Percentiles rank a stretch among this genome's conserved stretches.
Conservation (phyloP, 2,888 invertebrate species). For the Hedya salicella region DNA sequence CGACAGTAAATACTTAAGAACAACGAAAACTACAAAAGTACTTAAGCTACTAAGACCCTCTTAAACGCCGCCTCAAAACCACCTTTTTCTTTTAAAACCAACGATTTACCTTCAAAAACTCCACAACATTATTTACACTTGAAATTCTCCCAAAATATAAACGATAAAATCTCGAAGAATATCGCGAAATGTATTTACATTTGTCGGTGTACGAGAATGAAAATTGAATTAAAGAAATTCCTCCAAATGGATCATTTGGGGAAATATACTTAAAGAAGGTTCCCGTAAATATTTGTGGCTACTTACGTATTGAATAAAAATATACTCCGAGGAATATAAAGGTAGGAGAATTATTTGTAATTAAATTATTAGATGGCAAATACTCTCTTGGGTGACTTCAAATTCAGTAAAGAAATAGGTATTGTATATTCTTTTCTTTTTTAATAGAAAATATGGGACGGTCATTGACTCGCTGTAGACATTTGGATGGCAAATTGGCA, state of each 20-base stretch:
- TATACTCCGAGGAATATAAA: slow-evolving; percentile 16
- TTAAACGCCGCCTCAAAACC: background rate
- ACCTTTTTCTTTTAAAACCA: slow-evolving; percentile 15
- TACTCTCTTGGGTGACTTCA: background rate
- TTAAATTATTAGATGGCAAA: slow-evolving; percentile 28
- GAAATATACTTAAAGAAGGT: slow-evolving; percentile 31
- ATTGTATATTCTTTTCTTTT: background rate
- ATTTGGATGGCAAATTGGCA: too few relatives aligned
- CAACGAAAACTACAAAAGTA: slow-evolving; percentile 13
- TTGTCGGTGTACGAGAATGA: slow-evolving; percentile 16
- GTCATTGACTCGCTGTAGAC: too few relatives aligned
- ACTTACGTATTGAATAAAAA: slow-evolving; percentile 36
- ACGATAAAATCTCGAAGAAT: slow-evolving; percentile 27
- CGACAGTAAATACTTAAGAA: slow-evolving; percentile 19
- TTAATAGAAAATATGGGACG: background rate
- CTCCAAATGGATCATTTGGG: slow-evolving; percentile 22
- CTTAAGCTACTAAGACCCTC: slow-evolving; percentile 10
- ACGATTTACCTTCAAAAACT: slow-evolving; percentile 9
- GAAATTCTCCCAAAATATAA: slow-evolving; percentile 18
- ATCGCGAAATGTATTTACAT: slow-evolving; percentile 37
- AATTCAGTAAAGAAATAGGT: background rate
- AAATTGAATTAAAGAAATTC: slow-evolving; percentile 38
- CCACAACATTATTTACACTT: slow-evolving; percentile 13
- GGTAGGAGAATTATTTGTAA: slow-evolving; percentile 14
- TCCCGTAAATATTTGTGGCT: slow-evolving; percentile 36